Evolutionary conservation across 2,797 vertebrate genomes (phyloP), one percentile per base, ranked within the genome.

Genomic region (Cryptoblepharus egeriae): DNA sequence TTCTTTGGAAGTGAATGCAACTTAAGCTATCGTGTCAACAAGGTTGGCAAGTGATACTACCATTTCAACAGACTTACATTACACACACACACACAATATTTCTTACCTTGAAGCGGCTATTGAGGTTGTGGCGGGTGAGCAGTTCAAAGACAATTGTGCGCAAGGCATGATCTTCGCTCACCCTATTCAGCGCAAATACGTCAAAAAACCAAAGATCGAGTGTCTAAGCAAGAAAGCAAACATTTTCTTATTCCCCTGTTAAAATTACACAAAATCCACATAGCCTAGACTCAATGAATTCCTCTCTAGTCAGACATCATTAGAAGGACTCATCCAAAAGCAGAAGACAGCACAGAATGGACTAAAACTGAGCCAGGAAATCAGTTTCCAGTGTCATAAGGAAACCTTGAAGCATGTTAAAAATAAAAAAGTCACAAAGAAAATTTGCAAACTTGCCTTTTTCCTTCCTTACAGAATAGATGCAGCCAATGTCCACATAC

Each of bases 131-230:
- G 94, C 97, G 97, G 91, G 96, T 97, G 93, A 98, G 95, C 92
- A 98, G 94, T 91, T 98, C 97, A 37, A 97, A 96, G 79, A 98
- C 96, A 72, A 99, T 94, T 11, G 97, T 97, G 80, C 90, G 94
- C 80, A 99, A 91, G 1, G 96, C 94, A 1, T 98, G 98, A 39
- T 97, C 97, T 3, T 96, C 96, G 39, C 97, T 96, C 87, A 95
- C 96, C 11, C 93, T 92, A 90, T 97, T 97, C 94, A 99, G 94
- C 3, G 97, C 94, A 84, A 98, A 98, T 83, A 98, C 97, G 4
- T 98, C 97, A 58, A 99, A 98, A 93, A 95, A 97, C 97, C 98
- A 98, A 79, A 96, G 96, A 92, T 98, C 97, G 65, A 99, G 93
- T 81, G 97, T 97, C 98, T 98, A 88, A 3, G 35, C 84, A 79